Base-by-base conservation (phyloP, 2,888 invertebrate species). In the Perithous albicinctus region DNA sequence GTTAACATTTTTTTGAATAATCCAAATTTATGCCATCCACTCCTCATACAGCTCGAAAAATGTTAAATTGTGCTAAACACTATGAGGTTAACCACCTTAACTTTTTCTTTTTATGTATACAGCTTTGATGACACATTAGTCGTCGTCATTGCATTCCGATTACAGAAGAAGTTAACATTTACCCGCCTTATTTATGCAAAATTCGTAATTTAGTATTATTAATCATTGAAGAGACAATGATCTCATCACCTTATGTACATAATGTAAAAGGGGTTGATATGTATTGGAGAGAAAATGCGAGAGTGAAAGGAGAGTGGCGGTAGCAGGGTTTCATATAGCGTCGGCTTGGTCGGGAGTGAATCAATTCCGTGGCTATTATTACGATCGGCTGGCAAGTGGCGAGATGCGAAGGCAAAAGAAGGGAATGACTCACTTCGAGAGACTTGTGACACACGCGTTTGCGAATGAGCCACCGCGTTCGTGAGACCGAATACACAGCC, bases 341-440 rank as follows among this genome's bases (percentile, higher is more conserved):
- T 32, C 54, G 75, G 54, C 54, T 18, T 20, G 63, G 35, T 63
- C 73, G 46, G 66, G 86, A 85, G 85, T 88, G 88, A 89, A 88
- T 88, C 89, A 90, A 90, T 88, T 89, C 88, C 84, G 86, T 89
- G n/a, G 87, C 88, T 90, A 90, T 89, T 88, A 89, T 89, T 89
- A 89, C 87, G 85, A 87, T 84, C 84, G 85, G 78, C 67, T 83
- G 76, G 75, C 79, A 79, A 75, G 70, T 82, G 64, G 69, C 87
- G 86, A 85, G 88, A 89, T 88, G 87, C 85, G 86, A 87, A 85
- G 84, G 87, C 84, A 84, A 87, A 89, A 87, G 86, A 86, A 87
- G 88, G 85, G 86, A 88, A 86, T 90, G 90, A 90, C 80, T 90
- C 90, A 90, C 85, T 76, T 32, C 67, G 86, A 82, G 82, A 82